Base-by-base conservation (phyloP, 2,113 vertebrate species). In the Malurus elegans region DNA sequence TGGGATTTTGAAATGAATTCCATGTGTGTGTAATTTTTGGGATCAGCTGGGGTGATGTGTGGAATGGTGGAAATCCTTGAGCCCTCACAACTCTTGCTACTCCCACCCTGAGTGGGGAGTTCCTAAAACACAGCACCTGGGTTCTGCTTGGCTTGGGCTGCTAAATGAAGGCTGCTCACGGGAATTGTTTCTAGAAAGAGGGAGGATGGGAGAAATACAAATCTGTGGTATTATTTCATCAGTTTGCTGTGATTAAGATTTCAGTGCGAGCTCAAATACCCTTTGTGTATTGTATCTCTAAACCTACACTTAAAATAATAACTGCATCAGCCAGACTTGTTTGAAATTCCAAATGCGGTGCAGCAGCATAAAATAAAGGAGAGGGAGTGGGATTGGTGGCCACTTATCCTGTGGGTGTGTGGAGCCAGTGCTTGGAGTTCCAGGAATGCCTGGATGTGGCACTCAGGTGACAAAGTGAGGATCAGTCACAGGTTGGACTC, bases 391-490 rank as follows among this genome's bases (percentile, higher is more conserved):
- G 0, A 10, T 4, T 74, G 45, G 57, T 86, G 90, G 32, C 15
- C 40, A 18, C 21, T n/a, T 61, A 4, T 67, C 3, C 45, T 45
- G 45, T 70, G 64, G 34, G 56, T 14, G 28, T 34, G 29, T 42
- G 32, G 29, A 42, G 50, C 31, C 58, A 34, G 20, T 31, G 66
- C 31, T 7, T 24, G 69, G 53, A n/a, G 78, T 15, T 17, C 32
- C 26, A 11, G 69, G 44, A 32, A 11, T 7, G 32, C 0, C 69
- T 73, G 67, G 60, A 25, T 0, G 2, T 60, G 86, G 76, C 60
- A 38, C 53, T 53, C 32, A 9, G 86, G n/a, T 2, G 38, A 60
- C 78, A 34, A 31, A 29, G 61, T 25, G 45, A 16, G 36, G 8
- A 38, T 19, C 3, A 2, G 60, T 18, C 32, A 38, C 45, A 28